A percentile compares a stretch with the other conserved stretches of the same genome.
These are phyloP conservation scores for Muschampia plurimacula DNA, from an alignment of 2,888 invertebrate species.

Conservation along the genomic window DNA sequence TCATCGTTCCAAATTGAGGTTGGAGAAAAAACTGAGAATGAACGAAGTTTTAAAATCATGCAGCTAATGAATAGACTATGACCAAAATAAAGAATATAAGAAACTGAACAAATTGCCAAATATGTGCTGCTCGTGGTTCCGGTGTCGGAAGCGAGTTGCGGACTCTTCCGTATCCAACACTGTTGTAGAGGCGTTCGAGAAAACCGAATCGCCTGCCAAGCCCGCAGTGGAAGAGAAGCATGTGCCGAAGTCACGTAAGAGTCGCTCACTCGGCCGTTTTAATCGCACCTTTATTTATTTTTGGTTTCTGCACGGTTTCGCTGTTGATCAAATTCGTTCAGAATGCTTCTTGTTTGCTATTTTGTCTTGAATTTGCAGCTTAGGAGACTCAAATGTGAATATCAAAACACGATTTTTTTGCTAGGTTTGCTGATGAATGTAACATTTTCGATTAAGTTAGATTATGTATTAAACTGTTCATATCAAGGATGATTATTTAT, in stretches of 20 bases:
- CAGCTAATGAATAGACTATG: constrained; percentile 37
- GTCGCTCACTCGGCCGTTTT: constrained; percentile 49
- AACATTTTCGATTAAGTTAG: neutral
- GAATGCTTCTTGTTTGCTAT: constrained; percentile 31
- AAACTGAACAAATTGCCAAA: constrained; percentile 55
- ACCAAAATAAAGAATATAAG: constrained; percentile 43
- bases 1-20: constrained; percentile 41
- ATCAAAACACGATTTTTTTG: neutral
- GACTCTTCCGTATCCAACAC: constrained; percentile 62
- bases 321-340: constrained; percentile 52
- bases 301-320: constrained; percentile 17
- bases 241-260: constrained; percentile 72
- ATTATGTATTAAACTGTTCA: neutral
- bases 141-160: constrained; percentile 74
- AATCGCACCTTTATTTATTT: constrained; percentile 37
- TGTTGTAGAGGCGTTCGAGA: constrained; percentile 68
- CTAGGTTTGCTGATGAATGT: neutral
- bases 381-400: neutral
- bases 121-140: constrained; percentile 82
- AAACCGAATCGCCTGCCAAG: constrained; percentile 53
- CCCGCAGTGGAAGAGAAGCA: constrained; percentile 56
- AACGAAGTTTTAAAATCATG: constrained; percentile 35
- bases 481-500: neutral
- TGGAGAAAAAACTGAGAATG: constrained; percentile 27
- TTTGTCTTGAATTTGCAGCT: neutral